phyloP scores from a whole-genome alignment of 2,888 invertebrate species.

The Erebia ligea region DNA sequence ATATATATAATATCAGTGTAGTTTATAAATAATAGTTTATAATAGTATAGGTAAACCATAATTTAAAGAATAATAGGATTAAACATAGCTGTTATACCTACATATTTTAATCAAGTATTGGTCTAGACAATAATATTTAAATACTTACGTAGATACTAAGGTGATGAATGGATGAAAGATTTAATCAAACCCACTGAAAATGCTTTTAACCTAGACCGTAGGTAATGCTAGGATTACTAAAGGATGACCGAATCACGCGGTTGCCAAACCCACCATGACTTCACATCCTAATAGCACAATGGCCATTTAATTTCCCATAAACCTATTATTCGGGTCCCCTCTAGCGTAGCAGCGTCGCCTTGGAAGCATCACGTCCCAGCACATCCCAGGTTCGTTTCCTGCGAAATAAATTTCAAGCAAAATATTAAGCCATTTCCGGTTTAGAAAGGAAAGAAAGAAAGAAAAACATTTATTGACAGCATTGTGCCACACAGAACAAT shows the following conservation, averaged over 20 bases:
- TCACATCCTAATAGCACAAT: constrained; percentile 26
- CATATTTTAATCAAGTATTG: no score
- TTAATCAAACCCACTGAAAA: constrained; percentile 23
- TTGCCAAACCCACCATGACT: constrained; percentile 38
- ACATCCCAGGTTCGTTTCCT: not conserved
- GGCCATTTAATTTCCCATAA: constrained; percentile 26
- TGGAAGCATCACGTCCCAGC: not conserved
- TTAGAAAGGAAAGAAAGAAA: no score
- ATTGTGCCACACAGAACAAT: no score
- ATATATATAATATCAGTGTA: no score
- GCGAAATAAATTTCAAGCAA: not conserved
- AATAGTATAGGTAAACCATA: no score
- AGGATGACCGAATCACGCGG: constrained; percentile 35
- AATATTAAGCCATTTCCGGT: no score
- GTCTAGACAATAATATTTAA: no score
- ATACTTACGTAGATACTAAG: not conserved
- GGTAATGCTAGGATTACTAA: constrained; percentile 21
- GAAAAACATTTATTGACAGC: no score
- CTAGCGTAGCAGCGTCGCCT: not conserved
- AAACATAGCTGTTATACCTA: no score
- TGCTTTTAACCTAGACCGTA: constrained; percentile 21
- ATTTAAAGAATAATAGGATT: no score
- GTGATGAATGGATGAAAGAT: constrained; percentile 21
- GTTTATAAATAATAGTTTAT: no score
- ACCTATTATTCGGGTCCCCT: constrained; percentile 12